These are phyloP conservation scores for Pentalonia nigronervosa DNA, from an alignment of 1,140 invertebrate species.

Conservation along the genomic window DNA sequence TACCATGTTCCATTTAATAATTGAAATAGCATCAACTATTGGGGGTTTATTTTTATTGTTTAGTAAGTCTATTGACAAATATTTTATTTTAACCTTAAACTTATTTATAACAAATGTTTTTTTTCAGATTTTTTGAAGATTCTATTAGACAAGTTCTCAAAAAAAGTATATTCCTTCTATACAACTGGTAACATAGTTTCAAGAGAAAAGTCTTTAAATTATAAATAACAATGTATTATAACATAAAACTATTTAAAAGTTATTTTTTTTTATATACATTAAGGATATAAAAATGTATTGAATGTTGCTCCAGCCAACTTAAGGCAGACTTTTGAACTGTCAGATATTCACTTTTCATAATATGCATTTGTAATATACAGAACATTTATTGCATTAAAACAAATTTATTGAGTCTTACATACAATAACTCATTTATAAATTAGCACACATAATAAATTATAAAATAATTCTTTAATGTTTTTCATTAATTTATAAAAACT, in stretches of 20 bases:
- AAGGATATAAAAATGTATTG: background rate
- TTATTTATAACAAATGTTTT: background rate
- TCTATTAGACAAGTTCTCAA: background rate
- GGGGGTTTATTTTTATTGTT: constrained; percentile 76
- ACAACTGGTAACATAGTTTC: background rate
- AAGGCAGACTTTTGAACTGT: background rate
- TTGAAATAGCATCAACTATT: constrained; percentile 86
- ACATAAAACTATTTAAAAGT: background rate
- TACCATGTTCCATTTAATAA: constrained; percentile 79
- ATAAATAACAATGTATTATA: background rate
- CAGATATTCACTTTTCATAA: background rate
- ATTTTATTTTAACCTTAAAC: background rate
- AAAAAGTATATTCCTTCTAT: background rate
- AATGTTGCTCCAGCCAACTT: background rate
- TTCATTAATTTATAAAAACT: background rate
- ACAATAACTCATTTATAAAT: background rate
- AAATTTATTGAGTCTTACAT: background rate
- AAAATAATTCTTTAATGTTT: background rate
- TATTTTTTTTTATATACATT: background rate
- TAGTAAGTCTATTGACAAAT: constrained; percentile 29
- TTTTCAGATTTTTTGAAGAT: constrained; percentile 1
- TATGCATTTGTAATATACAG: background rate
- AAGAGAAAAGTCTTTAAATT: background rate
- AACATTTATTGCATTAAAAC: background rate
- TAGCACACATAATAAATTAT: background rate